Evolutionary conservation across 2,888 invertebrate genomes (phyloP), one percentile per base, ranked within the genome.

Genomic region (Fissipunctia ypsillon): DNA sequence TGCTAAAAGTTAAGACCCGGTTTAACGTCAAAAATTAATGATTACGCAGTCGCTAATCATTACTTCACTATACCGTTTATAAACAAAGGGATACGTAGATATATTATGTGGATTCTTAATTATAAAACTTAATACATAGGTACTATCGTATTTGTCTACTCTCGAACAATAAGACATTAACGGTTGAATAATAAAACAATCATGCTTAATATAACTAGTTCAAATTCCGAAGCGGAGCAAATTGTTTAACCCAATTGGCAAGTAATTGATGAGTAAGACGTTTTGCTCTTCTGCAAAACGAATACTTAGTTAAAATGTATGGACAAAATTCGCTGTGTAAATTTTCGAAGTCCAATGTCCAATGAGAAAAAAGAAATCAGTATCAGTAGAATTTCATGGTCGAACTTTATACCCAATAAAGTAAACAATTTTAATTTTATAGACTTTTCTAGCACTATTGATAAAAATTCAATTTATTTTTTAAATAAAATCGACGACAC

Each of bases 181-280:
- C 52, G 19, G 38, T 43, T 56, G 54, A 73, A 71, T 73, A 73
- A 79, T 73, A 73, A 81, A 79, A 59, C 71, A 72, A 81, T 81
- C 66, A 74, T 31, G 69, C 63, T 75, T 83, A 73, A 68, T 48
- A 71, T 67, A 78, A 70, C 63, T 73, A 56, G 80, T 75, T 59
- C 69, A 73, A 74, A 81, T 84, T 74, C 73, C 78, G 28, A 64
- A 70, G 72, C 66, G 73, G 71, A 71, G 48, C 84, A 78, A 81
- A 73, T 76, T 74, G 74, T 77, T 74, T 64, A 73, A 78, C 70
- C 50, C 78, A 83, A 83, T 81, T 79, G 73, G 41, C 70, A 70
- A 68, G 71, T 82, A 80, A 79, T 84, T 83, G 78, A 69, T 71
- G 78, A 76, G 66, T 66, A 83, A 75, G 72, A 78, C 75, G 68